Base-by-base conservation (phyloP, 35 echinoderm and acorn worm genomes). In the Holothuria glaberrima region DNA sequence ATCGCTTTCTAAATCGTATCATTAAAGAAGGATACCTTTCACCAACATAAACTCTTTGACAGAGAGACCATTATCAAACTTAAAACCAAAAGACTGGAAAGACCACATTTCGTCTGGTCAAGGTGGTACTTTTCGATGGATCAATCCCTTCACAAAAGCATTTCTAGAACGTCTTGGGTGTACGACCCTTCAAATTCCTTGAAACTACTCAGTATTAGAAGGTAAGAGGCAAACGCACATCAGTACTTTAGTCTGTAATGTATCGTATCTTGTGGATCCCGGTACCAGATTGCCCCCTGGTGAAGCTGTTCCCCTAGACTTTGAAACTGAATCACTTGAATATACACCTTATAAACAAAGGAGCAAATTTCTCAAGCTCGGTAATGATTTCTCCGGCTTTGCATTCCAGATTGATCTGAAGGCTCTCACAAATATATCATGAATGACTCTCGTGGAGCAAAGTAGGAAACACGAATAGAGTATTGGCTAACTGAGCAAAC, bases 221-320 rank as follows among this genome's bases (percentile, higher is more conserved):
- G n/a, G n/a, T n/a, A n/a, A n/a, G n/a, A n/a, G n/a, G n/a, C n/a
- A n/a, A n/a, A n/a, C n/a, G n/a, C 69, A 73, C 12, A 26, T 73
- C 28, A 32, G 30, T 13, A 73, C 69, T 12, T 13, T 73, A 12
- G 69, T 2, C 0, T 73, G 69, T 6, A 35, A 73, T 33, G 69
- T 73, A 29, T 35, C 26, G 12, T 73, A 73, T 73, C 69, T 73
- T 21, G 69, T 73, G 12, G 69, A 73, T 17, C 69, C 69, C 19
- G 69, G 69, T 0, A 35, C 27, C 32, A 73, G 30, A 18, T 21
- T 0, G 4, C 69, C 69, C 41, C 69, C 41, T 26, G 30, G 32
- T 30, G 19, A 26, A 33, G 69, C 69, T 30, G 41, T 73, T 35
- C 69, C 69, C 4, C 41, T 73, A 73, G 69, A 73, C 30, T 73